These are phyloP conservation scores for Hemibagrus wyckioides DNA, from an alignment of 2,113 vertebrate species.

Conservation along the genomic window DNA sequence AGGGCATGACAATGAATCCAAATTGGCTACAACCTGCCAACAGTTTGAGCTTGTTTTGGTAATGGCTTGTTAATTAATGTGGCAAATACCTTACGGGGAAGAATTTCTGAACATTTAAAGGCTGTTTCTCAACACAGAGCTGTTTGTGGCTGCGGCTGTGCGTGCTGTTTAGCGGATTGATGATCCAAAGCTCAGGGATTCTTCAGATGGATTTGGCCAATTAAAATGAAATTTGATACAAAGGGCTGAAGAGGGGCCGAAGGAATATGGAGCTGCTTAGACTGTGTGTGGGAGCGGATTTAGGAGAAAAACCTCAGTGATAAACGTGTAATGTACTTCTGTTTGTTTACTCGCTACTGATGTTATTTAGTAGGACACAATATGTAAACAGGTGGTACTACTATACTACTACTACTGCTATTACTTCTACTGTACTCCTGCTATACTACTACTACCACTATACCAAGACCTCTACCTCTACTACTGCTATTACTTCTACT, in stretches of 20 bases:
- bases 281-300: slow-evolving; percentile 14
- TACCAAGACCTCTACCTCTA: too few relatives aligned
- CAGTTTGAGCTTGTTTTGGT: slow-evolving; percentile 40
- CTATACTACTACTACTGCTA: not conserved
- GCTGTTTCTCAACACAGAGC: slow-evolving; percentile 20
- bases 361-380: not conserved
- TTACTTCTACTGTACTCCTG: not conserved
- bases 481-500: too few relatives aligned
- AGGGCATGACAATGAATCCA: slow-evolving; percentile 28
- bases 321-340: not conserved
- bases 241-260: slow-evolving; percentile 18
- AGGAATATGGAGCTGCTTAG: slow-evolving; percentile 31
- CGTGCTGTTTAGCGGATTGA: slow-evolving; percentile 41
- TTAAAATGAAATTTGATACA: slow-evolving; percentile 52
- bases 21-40: slow-evolving; percentile 38
- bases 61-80: slow-evolving; percentile 56
- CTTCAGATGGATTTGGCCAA: slow-evolving; percentile 43
- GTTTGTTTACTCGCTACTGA: not conserved
- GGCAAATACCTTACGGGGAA: slow-evolving; percentile 45
- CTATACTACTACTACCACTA: not conserved
- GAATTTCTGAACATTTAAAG: slow-evolving; percentile 44
- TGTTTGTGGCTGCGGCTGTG: slow-evolving; percentile 16
- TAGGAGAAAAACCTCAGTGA: slow-evolving; percentile 8
- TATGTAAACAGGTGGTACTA: not conserved
- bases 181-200: slow-evolving; percentile 41